Evolutionary conservation across 30 jellyfish, hydroid and myxozoan genomes (phyloP).

Genomic region (Clytia hemisphaerica): DNA sequence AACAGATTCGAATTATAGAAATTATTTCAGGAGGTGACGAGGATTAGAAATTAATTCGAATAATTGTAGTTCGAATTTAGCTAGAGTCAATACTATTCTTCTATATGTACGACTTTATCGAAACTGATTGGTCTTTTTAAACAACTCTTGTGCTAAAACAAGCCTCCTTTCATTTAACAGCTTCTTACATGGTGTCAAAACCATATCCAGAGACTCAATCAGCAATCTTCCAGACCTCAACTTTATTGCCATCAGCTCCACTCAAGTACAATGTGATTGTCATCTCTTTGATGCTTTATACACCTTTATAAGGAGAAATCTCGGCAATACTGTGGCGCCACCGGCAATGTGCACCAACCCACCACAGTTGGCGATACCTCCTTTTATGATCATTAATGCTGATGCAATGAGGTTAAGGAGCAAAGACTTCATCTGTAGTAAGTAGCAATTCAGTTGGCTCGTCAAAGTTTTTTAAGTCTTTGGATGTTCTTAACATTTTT

Average conservation of each 20-base stretch:
- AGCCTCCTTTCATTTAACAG: not conserved
- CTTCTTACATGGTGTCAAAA: not conserved
- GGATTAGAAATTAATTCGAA: too few relatives aligned
- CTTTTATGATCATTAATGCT: constrained; percentile 12
- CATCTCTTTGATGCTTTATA: constrained; percentile 30
- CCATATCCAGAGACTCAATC: not conserved
- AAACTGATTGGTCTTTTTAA: too few relatives aligned
- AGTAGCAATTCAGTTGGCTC: not conserved
- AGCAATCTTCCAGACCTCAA: not conserved
- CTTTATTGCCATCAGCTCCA: constrained; percentile 24
- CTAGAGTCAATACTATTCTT: too few relatives aligned
- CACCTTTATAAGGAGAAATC: constrained; percentile 31
- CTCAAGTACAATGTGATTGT: constrained; percentile 57
- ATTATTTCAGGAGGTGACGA: too few relatives aligned
- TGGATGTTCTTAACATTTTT: not conserved
- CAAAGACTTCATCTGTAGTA: constrained; percentile 62
- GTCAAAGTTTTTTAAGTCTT: not conserved
- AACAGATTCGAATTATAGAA: too few relatives aligned
- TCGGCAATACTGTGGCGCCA: not conserved
- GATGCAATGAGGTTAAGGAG: constrained; percentile 19
- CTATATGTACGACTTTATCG: too few relatives aligned
- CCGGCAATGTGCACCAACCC: constrained; percentile 54
- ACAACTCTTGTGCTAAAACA: too few relatives aligned
- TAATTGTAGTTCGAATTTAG: too few relatives aligned
- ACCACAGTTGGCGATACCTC: constrained; percentile 25